Percentiles rank a stretch among this genome's conserved stretches.
phyloP scores from a whole-genome alignment of 2,888 invertebrate species.

The Oxyscelio sp. region DNA sequence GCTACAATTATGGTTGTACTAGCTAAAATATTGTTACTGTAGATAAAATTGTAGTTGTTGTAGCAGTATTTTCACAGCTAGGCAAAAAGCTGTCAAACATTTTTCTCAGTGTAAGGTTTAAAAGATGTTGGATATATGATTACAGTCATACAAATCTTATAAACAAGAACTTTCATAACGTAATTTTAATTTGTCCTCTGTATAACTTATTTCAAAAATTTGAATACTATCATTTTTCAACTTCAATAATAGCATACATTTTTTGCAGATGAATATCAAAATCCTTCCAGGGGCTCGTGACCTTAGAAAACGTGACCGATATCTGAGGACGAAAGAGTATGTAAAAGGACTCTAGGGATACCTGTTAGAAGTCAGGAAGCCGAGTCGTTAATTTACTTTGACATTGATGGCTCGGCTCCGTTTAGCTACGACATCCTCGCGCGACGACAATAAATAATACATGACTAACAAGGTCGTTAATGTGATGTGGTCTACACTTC shows the following conservation, averaged over 20 bases:
- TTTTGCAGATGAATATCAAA: not conserved
- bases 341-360: constrained; percentile 75
- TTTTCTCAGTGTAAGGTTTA: too few species aligned
- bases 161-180: too few species aligned
- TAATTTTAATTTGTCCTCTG: too few species aligned
- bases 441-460: constrained; percentile 80
- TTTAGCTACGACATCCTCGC: constrained; percentile 81
- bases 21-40: too few species aligned
- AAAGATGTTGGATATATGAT: too few species aligned
- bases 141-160: too few species aligned
- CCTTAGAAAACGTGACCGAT: constrained; percentile 35
- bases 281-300: constrained; percentile 10
- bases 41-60: too few species aligned
- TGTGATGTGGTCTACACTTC: constrained; percentile 64
- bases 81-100: too few species aligned
- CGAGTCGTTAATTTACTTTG: constrained; percentile 86
- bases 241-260: not conserved
- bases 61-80: too few species aligned
- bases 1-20: too few species aligned
- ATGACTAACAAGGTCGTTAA: constrained; percentile 78
- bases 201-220: too few species aligned
- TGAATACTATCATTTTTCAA: not conserved
- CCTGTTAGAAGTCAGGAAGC: constrained; percentile 86
- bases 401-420: constrained; percentile 86
- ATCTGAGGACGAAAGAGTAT: constrained; percentile 44